A percentile compares a stretch with the other conserved stretches of the same genome.
Evolutionary conservation across 1,140 invertebrate species (phyloP).

Genomic region (Hypsibius dujardini): DNA sequence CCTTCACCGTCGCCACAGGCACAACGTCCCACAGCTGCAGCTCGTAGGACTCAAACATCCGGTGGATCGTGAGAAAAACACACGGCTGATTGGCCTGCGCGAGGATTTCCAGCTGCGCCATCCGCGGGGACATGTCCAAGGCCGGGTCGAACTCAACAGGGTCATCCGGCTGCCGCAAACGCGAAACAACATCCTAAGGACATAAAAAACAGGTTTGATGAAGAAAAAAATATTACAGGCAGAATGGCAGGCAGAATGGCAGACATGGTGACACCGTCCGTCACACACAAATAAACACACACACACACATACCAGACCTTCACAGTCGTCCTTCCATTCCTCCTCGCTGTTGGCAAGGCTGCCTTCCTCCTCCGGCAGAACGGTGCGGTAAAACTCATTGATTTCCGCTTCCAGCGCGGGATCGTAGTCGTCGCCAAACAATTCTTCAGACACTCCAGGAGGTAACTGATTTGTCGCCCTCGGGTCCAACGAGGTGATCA

Average conservation of each 20-base stretch:
- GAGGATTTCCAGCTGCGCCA: not conserved
- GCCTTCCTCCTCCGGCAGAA: not conserved
- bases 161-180: no score
- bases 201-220: not conserved
- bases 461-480: no score
- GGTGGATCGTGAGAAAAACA: conserved; percentile 1
- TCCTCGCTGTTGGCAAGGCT: not conserved
- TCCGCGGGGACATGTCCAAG: no score
- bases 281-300: no score
- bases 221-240: no score
- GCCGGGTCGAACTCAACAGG: no score
- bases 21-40: conserved; percentile 6
- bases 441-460: no score
- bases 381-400: not conserved
- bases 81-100: not conserved
- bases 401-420: conserved; percentile 10
- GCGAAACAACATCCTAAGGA: not conserved
- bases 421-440: not conserved
- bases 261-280: no score
- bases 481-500: no score
- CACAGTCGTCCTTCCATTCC: conserved; percentile 3
- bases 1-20: not conserved
- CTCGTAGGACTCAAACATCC: conserved; percentile 11
- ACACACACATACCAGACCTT: not conserved
- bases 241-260: not conserved